A percentile compares a stretch with the other conserved stretches of the same genome.
These are phyloP conservation scores for Halcyon badia DNA, from an alignment of 2,797 vertebrate species.

Conservation along the genomic window DNA sequence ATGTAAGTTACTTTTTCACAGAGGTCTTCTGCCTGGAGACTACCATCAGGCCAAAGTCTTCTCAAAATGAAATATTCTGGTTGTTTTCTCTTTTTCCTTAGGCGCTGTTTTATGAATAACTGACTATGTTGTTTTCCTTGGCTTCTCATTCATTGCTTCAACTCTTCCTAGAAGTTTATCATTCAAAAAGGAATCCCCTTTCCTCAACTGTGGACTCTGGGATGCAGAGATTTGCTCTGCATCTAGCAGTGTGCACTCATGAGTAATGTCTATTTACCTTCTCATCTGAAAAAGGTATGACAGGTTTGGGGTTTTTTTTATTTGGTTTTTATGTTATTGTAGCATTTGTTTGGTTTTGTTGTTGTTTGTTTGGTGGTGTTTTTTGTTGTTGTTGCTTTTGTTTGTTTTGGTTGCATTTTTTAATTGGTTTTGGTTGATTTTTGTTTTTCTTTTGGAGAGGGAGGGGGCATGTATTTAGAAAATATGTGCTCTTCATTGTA, in stretches of 20 bases:
- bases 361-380: too few species aligned
- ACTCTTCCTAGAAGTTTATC: neutral
- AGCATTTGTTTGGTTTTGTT: neutral
- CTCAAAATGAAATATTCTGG: neutral
- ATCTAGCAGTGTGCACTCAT: neutral
- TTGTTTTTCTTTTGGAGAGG: too few species aligned
- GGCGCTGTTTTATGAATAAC: neutral
- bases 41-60: neutral
- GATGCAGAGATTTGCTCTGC: neutral
- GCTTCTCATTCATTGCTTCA: neutral
- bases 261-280: neutral
- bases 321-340: neutral
- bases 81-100: neutral
- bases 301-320: too few species aligned
- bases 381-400: too few species aligned
- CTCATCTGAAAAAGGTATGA: neutral
- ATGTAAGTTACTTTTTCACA: neutral
- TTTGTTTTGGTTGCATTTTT: neutral
- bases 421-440: neutral
- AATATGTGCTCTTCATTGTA: accelerated
- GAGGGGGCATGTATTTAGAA: neutral
- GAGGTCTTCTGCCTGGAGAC: neutral
- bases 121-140: neutral
- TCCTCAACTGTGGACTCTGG: neutral
- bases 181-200: neutral